A percentile compares a stretch with the other conserved stretches of the same genome.
phyloP scores from a whole-genome alignment of 2,888 invertebrate species.

The Drosophila affinis region DNA sequence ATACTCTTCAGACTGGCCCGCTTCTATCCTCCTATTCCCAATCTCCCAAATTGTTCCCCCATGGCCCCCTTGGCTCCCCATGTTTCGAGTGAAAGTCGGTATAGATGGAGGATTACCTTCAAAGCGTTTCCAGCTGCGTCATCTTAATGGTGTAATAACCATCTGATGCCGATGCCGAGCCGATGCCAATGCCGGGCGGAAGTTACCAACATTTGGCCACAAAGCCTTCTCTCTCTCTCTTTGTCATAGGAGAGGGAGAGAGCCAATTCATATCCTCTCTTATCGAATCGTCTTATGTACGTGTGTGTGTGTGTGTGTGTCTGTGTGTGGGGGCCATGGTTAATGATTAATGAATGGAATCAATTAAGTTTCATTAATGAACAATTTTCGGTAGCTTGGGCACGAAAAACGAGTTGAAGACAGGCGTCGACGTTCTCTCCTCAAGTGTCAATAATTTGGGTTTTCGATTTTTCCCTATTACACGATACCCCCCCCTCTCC shows the following conservation, averaged over 20 bases:
- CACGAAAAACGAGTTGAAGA: constrained; percentile 47
- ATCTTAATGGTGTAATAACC: constrained; percentile 54
- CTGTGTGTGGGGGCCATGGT: constrained; percentile 47
- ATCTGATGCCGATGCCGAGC: constrained; percentile 6
- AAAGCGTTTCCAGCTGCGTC: constrained; percentile 58
- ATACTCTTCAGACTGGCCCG: constrained; percentile 24
- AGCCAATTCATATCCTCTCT: constrained; percentile 39
- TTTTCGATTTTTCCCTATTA: constrained; percentile 41
- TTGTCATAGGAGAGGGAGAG: constrained; percentile 29
- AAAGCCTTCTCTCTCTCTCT: background rate
- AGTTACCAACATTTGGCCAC: constrained; percentile 14
- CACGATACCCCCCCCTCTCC: background rate
- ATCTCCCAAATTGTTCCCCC: background rate
- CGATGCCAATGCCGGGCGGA: constrained; percentile 16
- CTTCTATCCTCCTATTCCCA: background rate
- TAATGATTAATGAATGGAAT: constrained; percentile 83
- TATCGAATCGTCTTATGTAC: background rate
- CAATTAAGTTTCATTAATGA: constrained; percentile 82
- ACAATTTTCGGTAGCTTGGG: constrained; percentile 73
- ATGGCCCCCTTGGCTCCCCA: too few species aligned
- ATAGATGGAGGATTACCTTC: constrained; percentile 23
- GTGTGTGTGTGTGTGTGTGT: too few species aligned
- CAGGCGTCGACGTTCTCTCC: constrained; percentile 61
- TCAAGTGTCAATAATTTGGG: constrained; percentile 79
- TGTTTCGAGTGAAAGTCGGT: constrained; percentile 57